A percentile compares a stretch with the other conserved stretches of the same genome.
Evolutionary conservation across 2,797 vertebrate species (phyloP).

Genomic region (Lophura swinhoii): DNA sequence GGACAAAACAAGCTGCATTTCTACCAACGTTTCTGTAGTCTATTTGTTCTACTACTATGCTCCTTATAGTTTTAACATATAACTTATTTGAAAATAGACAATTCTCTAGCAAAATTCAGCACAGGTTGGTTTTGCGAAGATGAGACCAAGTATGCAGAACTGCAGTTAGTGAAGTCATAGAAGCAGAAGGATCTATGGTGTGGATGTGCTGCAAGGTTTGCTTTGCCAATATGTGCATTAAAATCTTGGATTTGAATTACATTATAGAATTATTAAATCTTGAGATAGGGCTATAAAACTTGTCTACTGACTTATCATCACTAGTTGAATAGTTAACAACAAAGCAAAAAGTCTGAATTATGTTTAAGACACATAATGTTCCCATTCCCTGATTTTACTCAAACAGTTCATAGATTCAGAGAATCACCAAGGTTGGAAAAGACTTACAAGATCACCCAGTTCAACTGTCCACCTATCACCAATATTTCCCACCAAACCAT

Average conservation of each 20-base stretch:
- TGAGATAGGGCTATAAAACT: conserved; percentile 58
- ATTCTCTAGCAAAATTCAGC: conserved; percentile 31
- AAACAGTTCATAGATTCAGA: neutral
- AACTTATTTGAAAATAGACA: conserved; percentile 11
- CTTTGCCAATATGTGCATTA: conserved; percentile 71
- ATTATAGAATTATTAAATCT: conserved; percentile 67
- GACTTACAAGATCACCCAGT: no score
- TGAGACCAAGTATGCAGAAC: conserved; percentile 2
- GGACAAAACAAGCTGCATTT: neutral
- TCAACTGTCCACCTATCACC: no score
- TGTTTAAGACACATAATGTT: conserved; percentile 29
- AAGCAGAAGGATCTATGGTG: conserved; percentile 52
- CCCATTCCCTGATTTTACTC: conserved; percentile 26
- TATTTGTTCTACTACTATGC: neutral
- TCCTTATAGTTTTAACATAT: neutral
- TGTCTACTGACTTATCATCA: conserved; percentile 51
- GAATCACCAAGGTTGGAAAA: no score
- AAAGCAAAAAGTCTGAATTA: conserved; percentile 57
- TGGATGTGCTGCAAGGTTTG: conserved; percentile 15
- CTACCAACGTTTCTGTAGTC: conserved; percentile 44
- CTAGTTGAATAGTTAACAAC: conserved; percentile 63
- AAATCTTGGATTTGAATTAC: conserved; percentile 67
- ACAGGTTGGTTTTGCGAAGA: conserved; percentile 57
- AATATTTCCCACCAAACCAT: no score
- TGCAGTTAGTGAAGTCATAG: conserved; percentile 64